These are phyloP conservation scores for Pheosia tremula DNA, from an alignment of 2,888 invertebrate species.

Conservation along the genomic window DNA sequence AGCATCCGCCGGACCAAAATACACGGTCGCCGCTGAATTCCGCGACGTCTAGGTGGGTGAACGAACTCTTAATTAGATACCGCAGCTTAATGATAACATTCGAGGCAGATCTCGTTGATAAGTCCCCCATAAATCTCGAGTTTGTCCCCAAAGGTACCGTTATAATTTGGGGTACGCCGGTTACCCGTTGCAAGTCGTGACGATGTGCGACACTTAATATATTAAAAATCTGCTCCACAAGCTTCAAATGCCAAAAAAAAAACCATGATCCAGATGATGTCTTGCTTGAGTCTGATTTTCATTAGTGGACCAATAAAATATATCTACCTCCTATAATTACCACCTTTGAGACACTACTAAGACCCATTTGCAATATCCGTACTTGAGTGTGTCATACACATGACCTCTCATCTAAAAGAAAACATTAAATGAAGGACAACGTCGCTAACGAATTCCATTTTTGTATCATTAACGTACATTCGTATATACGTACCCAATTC, in stretches of 20 bases:
- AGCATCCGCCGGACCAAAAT: conserved; percentile 76
- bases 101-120: conserved; percentile 31
- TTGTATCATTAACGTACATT: conserved; percentile 63
- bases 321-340: no score
- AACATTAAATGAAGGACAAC: conserved; percentile 48
- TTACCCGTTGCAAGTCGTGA: no score
- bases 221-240: no score
- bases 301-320: no score
- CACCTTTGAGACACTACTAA: no score
- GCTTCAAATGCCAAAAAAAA: no score
- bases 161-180: conserved; percentile 14
- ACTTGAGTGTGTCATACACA: not conserved
- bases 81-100: conserved; percentile 54
- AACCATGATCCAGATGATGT: not conserved
- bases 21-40: conserved; percentile 74
- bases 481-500: conserved; percentile 50
- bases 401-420: conserved; percentile 6
- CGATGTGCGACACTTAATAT: no score
- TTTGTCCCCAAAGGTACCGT: conserved; percentile 20
- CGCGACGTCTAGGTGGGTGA: conserved; percentile 80
- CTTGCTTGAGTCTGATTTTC: not conserved
- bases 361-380: no score
- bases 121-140: conserved; percentile 7
- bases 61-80: conserved; percentile 66
- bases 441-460: conserved; percentile 57